Evolutionary conservation across 2,888 invertebrate genomes (phyloP).

Genomic region (Mantis religiosa): DNA sequence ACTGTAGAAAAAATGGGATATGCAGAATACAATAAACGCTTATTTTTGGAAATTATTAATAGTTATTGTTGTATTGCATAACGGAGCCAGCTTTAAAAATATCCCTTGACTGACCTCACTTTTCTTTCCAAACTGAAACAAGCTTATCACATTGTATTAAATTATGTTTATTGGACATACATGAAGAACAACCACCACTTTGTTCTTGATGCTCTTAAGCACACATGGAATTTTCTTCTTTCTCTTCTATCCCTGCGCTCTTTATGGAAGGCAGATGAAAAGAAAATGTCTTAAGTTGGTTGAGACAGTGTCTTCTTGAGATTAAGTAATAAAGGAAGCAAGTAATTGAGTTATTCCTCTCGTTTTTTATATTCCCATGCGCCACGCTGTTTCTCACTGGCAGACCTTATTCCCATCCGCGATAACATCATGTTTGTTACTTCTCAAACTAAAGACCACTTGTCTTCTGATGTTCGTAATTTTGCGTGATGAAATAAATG

Average conservation of each 20-base stretch:
- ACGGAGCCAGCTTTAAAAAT: too few species aligned
- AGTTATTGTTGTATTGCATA: too few species aligned
- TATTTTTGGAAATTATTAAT: too few species aligned
- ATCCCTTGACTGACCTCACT: background rate
- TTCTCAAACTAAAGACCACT: too few species aligned
- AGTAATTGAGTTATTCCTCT: background rate
- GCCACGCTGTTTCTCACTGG: background rate
- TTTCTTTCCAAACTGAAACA: background rate
- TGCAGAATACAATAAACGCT: too few species aligned
- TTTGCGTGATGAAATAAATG: too few species aligned
- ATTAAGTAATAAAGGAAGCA: background rate
- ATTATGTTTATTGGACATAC: background rate
- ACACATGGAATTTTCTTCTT: background rate
- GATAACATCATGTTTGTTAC: too few species aligned
- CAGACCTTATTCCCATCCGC: too few species aligned
- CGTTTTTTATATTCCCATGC: background rate
- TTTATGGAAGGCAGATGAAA: background rate
- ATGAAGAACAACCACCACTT: background rate
- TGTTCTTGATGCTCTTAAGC: background rate
- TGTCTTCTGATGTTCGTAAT: too few species aligned
- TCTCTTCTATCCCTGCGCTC: background rate
- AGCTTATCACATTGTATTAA: background rate
- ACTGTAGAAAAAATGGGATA: too few species aligned
- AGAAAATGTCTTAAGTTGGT: background rate
- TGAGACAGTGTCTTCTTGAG: background rate